A percentile compares a stretch with the other conserved stretches of the same genome.
These are phyloP conservation scores for Enteromius thamalakanensis DNA, from an alignment of 2,797 vertebrate genomes.

Conservation along the genomic window DNA sequence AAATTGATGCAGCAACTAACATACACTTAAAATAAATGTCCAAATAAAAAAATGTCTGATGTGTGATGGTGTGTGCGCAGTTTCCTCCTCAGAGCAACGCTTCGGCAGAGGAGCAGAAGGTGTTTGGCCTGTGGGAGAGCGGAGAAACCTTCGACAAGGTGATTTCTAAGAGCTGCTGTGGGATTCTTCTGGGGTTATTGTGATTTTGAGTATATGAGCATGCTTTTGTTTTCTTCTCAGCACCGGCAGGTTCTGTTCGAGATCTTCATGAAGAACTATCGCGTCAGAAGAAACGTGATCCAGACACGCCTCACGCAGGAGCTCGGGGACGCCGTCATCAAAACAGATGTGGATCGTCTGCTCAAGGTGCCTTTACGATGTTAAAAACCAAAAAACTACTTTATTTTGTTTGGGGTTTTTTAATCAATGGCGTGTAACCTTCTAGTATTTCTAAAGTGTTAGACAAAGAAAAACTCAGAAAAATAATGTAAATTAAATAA, in stretches of 20 bases:
- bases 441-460: not conserved
- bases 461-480: not conserved
- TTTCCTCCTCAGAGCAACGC: constrained; percentile 93
- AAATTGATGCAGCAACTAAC: not conserved
- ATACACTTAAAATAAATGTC: not conserved
- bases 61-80: constrained; percentile 70
- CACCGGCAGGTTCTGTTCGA: constrained; percentile 92
- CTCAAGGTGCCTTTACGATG: constrained; percentile 81
- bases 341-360: constrained; percentile 90
- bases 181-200: not conserved
- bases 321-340: constrained; percentile 85
- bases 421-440: not conserved
- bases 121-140: constrained; percentile 94
- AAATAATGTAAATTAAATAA: not conserved
- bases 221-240: constrained; percentile 67
- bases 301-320: constrained; percentile 86
- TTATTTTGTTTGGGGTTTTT: not conserved
- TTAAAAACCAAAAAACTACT: too few species aligned
- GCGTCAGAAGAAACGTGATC: constrained; percentile 84
- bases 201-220: not conserved
- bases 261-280: constrained; percentile 91
- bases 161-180: not conserved
- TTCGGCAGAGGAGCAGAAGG: constrained; percentile 92
- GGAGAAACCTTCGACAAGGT: constrained; percentile 94
- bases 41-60: not conserved